phyloP scores from a whole-genome alignment of 2,888 invertebrate species.

The Heliconius sara region DNA sequence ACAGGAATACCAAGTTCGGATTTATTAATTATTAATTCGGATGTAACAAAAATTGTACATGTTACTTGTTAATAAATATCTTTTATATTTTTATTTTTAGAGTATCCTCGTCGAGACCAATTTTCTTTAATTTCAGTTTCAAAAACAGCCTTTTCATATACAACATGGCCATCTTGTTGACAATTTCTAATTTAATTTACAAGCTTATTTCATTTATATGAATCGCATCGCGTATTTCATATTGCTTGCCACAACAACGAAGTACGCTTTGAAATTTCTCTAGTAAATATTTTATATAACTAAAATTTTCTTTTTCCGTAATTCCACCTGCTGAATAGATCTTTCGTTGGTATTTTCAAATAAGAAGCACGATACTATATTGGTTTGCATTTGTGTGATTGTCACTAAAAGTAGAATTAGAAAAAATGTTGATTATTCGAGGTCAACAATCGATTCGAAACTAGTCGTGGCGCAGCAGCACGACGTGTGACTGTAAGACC shows the following conservation, averaged over 20 bases:
- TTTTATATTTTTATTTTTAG: no score
- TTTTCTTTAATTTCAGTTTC: background rate
- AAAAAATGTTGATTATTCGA: no score
- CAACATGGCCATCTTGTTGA: background rate
- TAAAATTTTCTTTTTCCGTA: constrained; percentile 11
- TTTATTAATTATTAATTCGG: no score
- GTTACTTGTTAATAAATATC: no score
- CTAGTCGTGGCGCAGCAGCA: no score
- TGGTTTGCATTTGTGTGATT: background rate
- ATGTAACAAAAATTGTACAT: no score
- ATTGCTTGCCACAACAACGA: constrained; percentile 7
- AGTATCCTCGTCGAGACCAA: no score
- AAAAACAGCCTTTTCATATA: background rate
- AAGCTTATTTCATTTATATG: background rate
- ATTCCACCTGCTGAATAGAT: background rate
- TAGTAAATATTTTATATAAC: background rate
- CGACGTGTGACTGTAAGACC: no score
- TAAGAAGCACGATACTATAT: background rate
- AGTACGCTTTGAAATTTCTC: background rate
- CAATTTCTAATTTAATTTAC: background rate
- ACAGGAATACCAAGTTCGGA: no score
- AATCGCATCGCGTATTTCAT: background rate
- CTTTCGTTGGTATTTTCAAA: background rate
- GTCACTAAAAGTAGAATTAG: no score
- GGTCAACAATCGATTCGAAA: no score